Percentiles rank a stretch among this genome's conserved stretches.
Evolutionary conservation across 1,140 invertebrate genomes (phyloP).

Genomic region (Zaprionus taronus): DNA sequence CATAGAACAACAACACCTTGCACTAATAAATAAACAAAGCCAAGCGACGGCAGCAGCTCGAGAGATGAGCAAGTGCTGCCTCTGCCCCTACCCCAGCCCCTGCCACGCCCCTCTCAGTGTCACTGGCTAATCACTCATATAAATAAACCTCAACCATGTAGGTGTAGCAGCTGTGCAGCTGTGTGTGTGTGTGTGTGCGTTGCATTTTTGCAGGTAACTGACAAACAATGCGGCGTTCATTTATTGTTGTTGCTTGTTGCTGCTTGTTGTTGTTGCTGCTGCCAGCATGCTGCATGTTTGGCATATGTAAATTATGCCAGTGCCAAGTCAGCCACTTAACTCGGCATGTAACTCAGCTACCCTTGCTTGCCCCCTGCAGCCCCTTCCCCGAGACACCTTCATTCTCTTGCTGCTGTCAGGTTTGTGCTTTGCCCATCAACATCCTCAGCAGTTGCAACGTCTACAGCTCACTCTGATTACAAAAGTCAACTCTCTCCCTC

Average conservation of each 20-base stretch:
- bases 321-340: slow-evolving; percentile 78
- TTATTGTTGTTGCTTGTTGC: slow-evolving; percentile 34
- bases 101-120: slow-evolving; percentile 23
- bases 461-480: slow-evolving; percentile 71
- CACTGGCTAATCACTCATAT: slow-evolving; percentile 80
- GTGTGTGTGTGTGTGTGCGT: slow-evolving; percentile 13
- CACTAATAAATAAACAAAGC: slow-evolving; percentile 76
- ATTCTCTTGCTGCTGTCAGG: slow-evolving; percentile 39
- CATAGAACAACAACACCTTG: slow-evolving; percentile 59
- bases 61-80: slow-evolving; percentile 14
- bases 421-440: slow-evolving; percentile 63
- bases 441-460: slow-evolving; percentile 38
- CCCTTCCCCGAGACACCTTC: neutral
- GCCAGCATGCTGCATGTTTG: slow-evolving; percentile 59
- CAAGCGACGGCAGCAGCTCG: slow-evolving; percentile 18
- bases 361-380: no score
- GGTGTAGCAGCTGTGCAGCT: neutral
- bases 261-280: slow-evolving; percentile 17
- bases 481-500: slow-evolving; percentile 63
- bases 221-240: slow-evolving; percentile 50
- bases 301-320: slow-evolving; percentile 80
- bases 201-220: slow-evolving; percentile 38
- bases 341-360: slow-evolving; percentile 27
- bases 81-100: slow-evolving; percentile 6
- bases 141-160: slow-evolving; percentile 59